These are phyloP conservation scores for Notarius lentiginosus DNA, from an alignment of 2,113 vertebrate genomes.

Conservation along the genomic window DNA sequence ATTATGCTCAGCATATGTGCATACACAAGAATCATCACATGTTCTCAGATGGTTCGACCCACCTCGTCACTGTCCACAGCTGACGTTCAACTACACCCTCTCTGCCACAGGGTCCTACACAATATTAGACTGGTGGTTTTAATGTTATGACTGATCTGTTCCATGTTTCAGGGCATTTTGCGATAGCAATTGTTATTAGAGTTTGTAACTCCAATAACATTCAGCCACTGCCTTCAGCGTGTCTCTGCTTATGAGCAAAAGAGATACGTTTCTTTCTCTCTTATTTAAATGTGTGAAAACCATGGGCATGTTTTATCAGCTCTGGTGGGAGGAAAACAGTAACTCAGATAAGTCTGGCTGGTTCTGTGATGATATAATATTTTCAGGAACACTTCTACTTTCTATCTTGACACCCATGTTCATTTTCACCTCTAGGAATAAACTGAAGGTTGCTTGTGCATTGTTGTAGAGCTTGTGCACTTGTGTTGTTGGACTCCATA, in stretches of 20 bases:
- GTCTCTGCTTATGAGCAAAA: not conserved
- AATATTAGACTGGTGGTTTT: too few relatives aligned
- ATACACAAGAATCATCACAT: too few relatives aligned
- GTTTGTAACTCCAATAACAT: not conserved
- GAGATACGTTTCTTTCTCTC: not conserved
- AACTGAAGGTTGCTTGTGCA: not conserved
- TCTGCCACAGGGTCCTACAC: too few relatives aligned
- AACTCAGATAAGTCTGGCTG: conserved; percentile 11
- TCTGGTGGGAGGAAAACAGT: conserved; percentile 22
- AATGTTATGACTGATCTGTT: too few relatives aligned
- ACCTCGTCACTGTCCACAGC: too few relatives aligned
- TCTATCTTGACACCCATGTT: conserved; percentile 1
- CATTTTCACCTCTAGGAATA: not conserved
- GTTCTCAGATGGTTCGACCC: too few relatives aligned
- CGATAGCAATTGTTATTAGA: not conserved
- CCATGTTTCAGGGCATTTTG: not conserved
- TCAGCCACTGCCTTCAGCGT: not conserved
- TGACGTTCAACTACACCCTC: too few relatives aligned
- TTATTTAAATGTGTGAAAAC: conserved; percentile 23
- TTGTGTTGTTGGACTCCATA: not conserved
- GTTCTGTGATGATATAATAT: conserved; percentile 5
- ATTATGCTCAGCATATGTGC: too few relatives aligned
- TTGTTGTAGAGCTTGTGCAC: not conserved
- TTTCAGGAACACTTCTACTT: conserved; percentile 4
- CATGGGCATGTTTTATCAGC: conserved; percentile 20